Base-by-base conservation (phyloP, 53 echinoderm and acorn worm genomes). In the Echinarachnius parma region DNA sequence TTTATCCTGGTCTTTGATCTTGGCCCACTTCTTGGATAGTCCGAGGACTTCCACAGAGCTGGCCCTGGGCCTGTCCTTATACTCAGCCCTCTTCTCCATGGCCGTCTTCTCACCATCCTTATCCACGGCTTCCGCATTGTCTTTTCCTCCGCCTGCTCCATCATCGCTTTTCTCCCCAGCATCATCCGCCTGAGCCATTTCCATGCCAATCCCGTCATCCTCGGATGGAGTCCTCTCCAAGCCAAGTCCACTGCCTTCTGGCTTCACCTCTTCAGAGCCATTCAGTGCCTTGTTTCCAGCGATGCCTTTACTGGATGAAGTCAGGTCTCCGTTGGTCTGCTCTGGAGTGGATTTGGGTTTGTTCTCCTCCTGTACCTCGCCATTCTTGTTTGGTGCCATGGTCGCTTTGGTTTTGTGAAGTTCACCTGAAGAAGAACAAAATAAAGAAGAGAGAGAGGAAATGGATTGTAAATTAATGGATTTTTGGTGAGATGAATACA, bases 301-400 rank as follows among this genome's bases (percentile, higher is more conserved):
- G 7, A 22, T 16, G 15, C 4, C 33, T 23, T 20, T 24, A 7
- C 21, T 19, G 15, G 44, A n/a, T 1, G 15, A n/a, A 9, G 3
- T 13, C 11, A 36, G 18, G 16, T n/a, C n/a, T n/a, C n/a, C n/a
- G n/a, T 24, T 14, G 8, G 31, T 52, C 16, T 21, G 9, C 5
- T 5, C 7, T 28, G 4, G 57, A 9, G 1, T 10, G 7, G 74
- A 27, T 11, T 49, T 34, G 2, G 55, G 34, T 42, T 72, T 72
- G 57, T 57, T 56, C 16, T 57, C 57, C 8, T 20, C 16, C 7
- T 72, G 42, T 27, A 56, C 28, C 44, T 36, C 13, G 8, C 74
- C 74, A 34, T 72, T 72, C 28, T 72, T 72, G 57, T 56, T 23
- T 16, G 74, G 74, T 36, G 74, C 74, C 74, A 72, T 72, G 13